phyloP scores from a whole-genome alignment of 2,113 vertebrate species.

The Oceanites oceanicus region DNA sequence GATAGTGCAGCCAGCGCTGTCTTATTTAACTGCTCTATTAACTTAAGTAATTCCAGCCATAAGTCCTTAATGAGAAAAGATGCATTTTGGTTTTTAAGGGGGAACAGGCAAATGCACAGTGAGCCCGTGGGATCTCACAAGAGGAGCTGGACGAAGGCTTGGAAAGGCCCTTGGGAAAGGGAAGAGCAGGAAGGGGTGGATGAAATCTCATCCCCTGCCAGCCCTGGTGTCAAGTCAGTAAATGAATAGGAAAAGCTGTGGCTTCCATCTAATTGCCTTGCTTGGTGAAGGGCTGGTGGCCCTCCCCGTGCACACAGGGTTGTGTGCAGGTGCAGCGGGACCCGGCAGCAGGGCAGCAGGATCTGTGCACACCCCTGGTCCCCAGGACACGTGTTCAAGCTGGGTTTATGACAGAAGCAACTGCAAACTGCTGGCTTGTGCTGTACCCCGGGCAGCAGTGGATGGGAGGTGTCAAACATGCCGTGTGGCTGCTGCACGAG shows the following conservation, averaged over 20 bases:
- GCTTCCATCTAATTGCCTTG: accelerated
- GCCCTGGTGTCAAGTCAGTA: background rate
- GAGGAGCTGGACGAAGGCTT: background rate
- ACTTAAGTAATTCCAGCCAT: background rate
- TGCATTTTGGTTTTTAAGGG: background rate
- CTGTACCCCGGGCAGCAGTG: too few relatives aligned
- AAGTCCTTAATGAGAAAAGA: background rate
- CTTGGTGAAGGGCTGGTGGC: background rate
- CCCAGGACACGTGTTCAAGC: background rate
- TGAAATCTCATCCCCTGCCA: background rate
- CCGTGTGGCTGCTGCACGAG: accelerated
- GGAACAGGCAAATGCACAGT: background rate
- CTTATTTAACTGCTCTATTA: background rate
- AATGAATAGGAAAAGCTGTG: background rate
- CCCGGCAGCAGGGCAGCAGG: background rate
- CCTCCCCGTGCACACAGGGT: accelerated
- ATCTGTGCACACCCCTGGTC: too few relatives aligned
- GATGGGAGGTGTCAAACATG: accelerated
- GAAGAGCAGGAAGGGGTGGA: background rate
- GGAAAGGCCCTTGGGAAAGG: background rate
- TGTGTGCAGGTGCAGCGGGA: background rate
- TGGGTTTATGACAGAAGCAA: background rate
- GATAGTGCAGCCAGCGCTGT: background rate
- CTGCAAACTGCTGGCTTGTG: background rate
- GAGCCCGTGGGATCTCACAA: background rate